Percentiles rank a stretch among this genome's conserved stretches.
Evolutionary conservation across 2,797 vertebrate species (phyloP).

Genomic region (Onychomys leucogaster): DNA sequence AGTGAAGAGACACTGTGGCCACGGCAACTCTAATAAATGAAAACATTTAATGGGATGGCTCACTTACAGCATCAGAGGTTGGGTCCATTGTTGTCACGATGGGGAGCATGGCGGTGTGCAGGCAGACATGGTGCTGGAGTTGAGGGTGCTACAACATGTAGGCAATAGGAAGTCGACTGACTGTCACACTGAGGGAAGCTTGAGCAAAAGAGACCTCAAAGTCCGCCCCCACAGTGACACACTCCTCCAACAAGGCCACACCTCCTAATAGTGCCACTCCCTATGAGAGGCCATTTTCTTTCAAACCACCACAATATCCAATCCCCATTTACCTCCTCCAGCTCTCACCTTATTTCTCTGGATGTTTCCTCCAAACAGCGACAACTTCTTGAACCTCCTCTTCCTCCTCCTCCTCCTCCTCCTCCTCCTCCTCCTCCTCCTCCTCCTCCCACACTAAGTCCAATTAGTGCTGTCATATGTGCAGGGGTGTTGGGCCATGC

Average conservation of each 20-base stretch:
- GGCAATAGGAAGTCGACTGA: not conserved
- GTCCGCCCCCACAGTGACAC: not conserved
- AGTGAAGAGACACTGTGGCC: not conserved
- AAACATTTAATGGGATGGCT: not conserved
- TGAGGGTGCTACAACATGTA: not conserved
- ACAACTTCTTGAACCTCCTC: not conserved
- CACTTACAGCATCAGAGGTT: not conserved
- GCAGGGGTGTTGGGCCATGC: not conserved
- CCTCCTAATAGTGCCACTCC: not conserved
- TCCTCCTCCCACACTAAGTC: not conserved
- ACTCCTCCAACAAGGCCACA: not conserved
- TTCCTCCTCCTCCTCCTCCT: no score
- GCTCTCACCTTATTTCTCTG: not conserved
- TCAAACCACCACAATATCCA: not conserved
- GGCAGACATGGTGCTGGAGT: not conserved
- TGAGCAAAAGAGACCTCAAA: not conserved
- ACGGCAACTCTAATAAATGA: not conserved
- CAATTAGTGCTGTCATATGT: not conserved
- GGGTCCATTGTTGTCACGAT: not conserved
- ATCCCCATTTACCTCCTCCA: not conserved
- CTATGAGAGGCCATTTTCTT: not conserved
- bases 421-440: no score
- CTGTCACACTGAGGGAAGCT: not conserved
- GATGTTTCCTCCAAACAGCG: not conserved
- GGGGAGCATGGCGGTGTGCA: not conserved